Evolutionary conservation across 2,888 invertebrate species (phyloP).

Genomic region (Scelioninae gen. 1): DNA sequence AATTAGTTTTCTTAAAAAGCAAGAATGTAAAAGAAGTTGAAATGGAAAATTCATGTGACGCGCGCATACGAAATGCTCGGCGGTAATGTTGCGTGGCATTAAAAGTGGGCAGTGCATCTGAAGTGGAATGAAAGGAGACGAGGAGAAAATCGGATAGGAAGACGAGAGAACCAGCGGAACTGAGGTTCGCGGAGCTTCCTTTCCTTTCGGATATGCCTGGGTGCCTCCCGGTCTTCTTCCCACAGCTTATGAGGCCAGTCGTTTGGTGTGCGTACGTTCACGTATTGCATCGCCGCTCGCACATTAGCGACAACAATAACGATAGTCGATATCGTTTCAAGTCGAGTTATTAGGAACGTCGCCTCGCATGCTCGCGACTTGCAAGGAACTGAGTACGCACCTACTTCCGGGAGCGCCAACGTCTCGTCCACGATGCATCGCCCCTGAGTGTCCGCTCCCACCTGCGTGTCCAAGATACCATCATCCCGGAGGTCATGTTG

Average conservation of each 20-base stretch:
- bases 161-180: slow-evolving; percentile 84
- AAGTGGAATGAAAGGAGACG: slow-evolving; percentile 53
- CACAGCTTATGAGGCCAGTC: slow-evolving; percentile 76
- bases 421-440: slow-evolving; percentile 68
- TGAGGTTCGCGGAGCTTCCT: slow-evolving; percentile 84
- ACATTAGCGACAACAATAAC: slow-evolving; percentile 75
- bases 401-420: slow-evolving; percentile 76
- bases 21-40: too few relatives aligned
- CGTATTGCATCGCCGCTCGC: slow-evolving; percentile 50
- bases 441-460: slow-evolving; percentile 69
- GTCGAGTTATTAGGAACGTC: slow-evolving; percentile 76
- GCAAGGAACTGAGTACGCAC: slow-evolving; percentile 73
- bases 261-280: slow-evolving; percentile 50
- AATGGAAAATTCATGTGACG: background rate
- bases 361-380: slow-evolving; percentile 68
- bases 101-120: slow-evolving; percentile 53
- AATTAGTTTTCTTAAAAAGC: too few relatives aligned
- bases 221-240: slow-evolving; percentile 81
- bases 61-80: slow-evolving; percentile 3
- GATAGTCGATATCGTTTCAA: slow-evolving; percentile 76
- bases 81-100: slow-evolving; percentile 23
- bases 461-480: slow-evolving; percentile 63
- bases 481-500: slow-evolving; percentile 66
- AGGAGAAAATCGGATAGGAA: slow-evolving; percentile 76
- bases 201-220: slow-evolving; percentile 80